Evolutionary conservation across 37 sponge, comb jelly and placozoan genomes (phyloP).

Genomic region (Mnemiopsis leidyi): DNA sequence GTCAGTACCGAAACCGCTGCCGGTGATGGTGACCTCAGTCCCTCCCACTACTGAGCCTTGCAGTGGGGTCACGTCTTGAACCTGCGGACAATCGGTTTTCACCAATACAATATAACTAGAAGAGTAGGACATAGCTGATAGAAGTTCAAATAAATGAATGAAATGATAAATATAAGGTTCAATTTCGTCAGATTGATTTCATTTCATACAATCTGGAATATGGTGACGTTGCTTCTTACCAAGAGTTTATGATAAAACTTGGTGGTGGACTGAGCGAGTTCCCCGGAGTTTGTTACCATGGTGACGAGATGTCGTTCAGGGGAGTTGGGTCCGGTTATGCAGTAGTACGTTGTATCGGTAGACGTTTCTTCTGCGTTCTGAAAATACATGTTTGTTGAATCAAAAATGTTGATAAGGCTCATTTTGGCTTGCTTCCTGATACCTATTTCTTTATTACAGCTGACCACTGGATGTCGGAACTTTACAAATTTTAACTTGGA

Average conservation of each 20-base stretch:
- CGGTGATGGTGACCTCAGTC: neutral
- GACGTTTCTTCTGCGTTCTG: neutral
- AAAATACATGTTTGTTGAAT: no score
- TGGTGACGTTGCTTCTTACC: no score
- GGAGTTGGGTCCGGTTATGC: neutral
- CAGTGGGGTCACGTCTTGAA: neutral
- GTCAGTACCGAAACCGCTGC: conserved; percentile 28
- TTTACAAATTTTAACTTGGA: no score
- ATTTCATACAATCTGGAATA: no score
- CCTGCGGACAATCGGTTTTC: neutral
- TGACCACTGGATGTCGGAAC: no score
- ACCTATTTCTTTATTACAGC: no score
- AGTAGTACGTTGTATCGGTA: neutral
- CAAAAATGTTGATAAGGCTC: neutral
- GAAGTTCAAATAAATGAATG: no score
- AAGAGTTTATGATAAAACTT: neutral
- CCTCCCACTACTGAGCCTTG: conserved; percentile 35
- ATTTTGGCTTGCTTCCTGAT: neutral
- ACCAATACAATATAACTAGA: no score
- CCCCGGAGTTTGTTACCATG: neutral
- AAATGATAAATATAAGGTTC: no score
- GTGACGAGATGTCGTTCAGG: neutral
- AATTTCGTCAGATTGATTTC: no score
- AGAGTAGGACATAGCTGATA: no score
- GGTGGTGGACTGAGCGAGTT: neutral